Evolutionary conservation across 1,140 invertebrate genomes (phyloP).

Genomic region (Campoletis sonorensis): DNA sequence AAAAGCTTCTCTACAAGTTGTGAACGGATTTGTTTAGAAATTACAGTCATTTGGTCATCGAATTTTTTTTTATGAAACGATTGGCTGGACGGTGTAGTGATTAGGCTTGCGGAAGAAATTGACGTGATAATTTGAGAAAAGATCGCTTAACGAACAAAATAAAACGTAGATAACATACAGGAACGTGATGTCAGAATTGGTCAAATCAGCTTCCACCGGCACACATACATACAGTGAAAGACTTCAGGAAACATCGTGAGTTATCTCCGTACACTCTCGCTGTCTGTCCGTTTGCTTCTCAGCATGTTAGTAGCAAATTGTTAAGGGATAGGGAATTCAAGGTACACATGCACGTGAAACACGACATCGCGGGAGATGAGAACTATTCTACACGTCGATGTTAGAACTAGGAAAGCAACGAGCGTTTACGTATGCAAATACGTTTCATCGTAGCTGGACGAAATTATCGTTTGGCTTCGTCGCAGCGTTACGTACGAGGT

Average conservation of each 20-base stretch:
- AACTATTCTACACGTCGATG: constrained; percentile 36
- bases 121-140: too few relatives aligned
- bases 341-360: constrained; percentile 57
- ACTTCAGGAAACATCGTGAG: constrained; percentile 30
- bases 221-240: not conserved
- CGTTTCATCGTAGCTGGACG: constrained; percentile 48
- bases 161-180: not conserved
- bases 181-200: not conserved
- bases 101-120: too few relatives aligned
- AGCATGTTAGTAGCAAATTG: constrained; percentile 69
- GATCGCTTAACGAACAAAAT: too few relatives aligned
- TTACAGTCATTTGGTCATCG: too few relatives aligned
- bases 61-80: too few relatives aligned
- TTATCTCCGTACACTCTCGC: constrained; percentile 1
- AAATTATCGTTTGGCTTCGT: constrained; percentile 19
- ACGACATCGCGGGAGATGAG: constrained; percentile 60
- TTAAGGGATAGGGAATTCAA: constrained; percentile 69
- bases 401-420: constrained; percentile 51
- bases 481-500: not conserved
- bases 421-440: constrained; percentile 65
- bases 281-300: constrained; percentile 49
- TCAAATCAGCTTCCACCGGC: not conserved
- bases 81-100: too few relatives aligned
- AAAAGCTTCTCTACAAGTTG: too few relatives aligned
- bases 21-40: too few relatives aligned